Evolutionary conservation across 1,140 invertebrate species (phyloP).

Genomic region (Euura lappo): DNA sequence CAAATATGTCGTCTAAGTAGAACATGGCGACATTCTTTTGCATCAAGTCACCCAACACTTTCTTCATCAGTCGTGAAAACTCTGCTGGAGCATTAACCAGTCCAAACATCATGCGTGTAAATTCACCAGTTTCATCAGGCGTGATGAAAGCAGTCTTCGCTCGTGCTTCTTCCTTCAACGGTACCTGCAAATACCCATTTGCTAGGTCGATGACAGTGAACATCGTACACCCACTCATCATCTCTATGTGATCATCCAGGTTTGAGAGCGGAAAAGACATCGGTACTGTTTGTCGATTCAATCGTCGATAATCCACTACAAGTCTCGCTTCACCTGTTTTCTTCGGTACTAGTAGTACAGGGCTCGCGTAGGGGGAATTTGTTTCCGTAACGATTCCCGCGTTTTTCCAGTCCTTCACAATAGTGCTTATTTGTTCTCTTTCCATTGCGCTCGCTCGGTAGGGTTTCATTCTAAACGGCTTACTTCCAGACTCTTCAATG

Average conservation of each 20-base stretch:
- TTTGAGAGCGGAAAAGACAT: slow-evolving; percentile 24
- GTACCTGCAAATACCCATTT: slow-evolving; percentile 27
- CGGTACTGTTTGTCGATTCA: slow-evolving; percentile 21
- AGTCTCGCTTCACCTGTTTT: slow-evolving; percentile 20
- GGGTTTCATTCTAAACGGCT: slow-evolving; percentile 19
- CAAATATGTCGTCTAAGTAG: slow-evolving; percentile 28
- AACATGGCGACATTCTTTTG: slow-evolving; percentile 18
- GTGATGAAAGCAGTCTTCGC: slow-evolving; percentile 15
- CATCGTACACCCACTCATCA: slow-evolving; percentile 14
- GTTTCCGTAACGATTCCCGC: no score
- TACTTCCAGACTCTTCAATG: slow-evolving; percentile 11
- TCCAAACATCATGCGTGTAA: not conserved
- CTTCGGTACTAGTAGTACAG: not conserved
- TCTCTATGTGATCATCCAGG: slow-evolving; percentile 20
- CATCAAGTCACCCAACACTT: slow-evolving; percentile 14
- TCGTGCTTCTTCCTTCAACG: slow-evolving; percentile 17
- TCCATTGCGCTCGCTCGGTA: slow-evolving; percentile 19
- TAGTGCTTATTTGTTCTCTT: slow-evolving; percentile 22
- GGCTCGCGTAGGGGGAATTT: no score
- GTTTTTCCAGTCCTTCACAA: slow-evolving; percentile 14
- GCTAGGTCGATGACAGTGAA: slow-evolving; percentile 25
- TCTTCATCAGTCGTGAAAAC: slow-evolving; percentile 23
- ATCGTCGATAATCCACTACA: slow-evolving; percentile 18
- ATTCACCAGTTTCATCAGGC: no score
- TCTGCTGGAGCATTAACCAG: slow-evolving; percentile 28